Evolutionary conservation across 2,113 vertebrate species (phyloP), one percentile per base, ranked within the genome.

Genomic region (Acrocephalus arundinaceus): DNA sequence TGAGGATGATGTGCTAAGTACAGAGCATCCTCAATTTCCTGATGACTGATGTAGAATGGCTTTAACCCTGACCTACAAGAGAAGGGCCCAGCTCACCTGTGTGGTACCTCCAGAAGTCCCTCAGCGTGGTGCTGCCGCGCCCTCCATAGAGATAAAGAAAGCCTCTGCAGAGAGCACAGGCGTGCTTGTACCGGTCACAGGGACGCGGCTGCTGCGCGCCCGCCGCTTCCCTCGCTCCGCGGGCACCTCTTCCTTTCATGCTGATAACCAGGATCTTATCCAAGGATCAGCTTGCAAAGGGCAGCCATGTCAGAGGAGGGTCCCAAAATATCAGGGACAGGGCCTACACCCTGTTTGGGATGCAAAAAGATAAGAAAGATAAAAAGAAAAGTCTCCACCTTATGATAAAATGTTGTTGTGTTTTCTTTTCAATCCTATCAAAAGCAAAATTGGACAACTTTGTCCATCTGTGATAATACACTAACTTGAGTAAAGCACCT

Each of bases 71-170:
- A 10, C 31, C 3, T 0, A 3, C 7, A 49, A 8, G 43, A 2
- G n/a, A 57, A 91, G 48, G 28, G 35, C 27, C n/a, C 84, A 43
- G 49, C 98, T 98, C 97, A 99, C 99, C 98, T 10, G 98, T 96
- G 28, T 72, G 96, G 97, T 99, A 99, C 39, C 97, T 96, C 99
- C 99, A 99, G 87, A 99, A 98, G 96, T 99, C 99, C 41, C 97
- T 92, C 51, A 98, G 97, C 8, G 77, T 88, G 89, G 87, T 70
- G 87, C 66, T 97, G 88, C 93, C 91, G 41, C 98, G 90, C 33
- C 99, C 99, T 27, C 98, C 98, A 37, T 98, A 91, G 61, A 99
- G 33, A n/a, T 98, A 99, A 18, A 99, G 91, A 21, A 96, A 73
- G 33, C 96, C 98, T 22, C 97, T 80, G 35, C 95, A 97, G 37